Conservation (phyloP, 2,888 invertebrate species). For the Dryocosmus kuriphilus region DNA sequence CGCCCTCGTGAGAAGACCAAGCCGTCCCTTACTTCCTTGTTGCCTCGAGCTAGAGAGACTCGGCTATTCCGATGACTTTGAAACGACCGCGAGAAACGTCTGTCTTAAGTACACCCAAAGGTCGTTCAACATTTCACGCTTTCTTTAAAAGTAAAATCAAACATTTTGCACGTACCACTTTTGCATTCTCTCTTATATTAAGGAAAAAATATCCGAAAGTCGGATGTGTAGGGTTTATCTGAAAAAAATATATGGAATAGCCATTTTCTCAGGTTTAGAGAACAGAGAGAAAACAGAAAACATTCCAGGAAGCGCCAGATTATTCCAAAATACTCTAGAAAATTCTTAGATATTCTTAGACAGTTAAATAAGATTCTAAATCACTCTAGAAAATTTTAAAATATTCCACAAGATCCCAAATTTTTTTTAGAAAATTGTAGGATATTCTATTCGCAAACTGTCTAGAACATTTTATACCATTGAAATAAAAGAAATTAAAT, state of each 20-base stretch:
- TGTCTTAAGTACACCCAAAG: background rate
- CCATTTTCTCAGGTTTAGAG: too few species aligned
- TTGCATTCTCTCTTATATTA: background rate
- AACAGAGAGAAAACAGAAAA: too few species aligned
- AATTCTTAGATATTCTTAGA: too few species aligned
- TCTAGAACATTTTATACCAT: too few species aligned
- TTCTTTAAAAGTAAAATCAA: background rate
- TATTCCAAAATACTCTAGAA: too few species aligned
- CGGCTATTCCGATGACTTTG: conserved; percentile 3
- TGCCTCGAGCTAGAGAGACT: conserved; percentile 7
- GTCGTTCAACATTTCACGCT: background rate
- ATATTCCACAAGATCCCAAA: too few species aligned
- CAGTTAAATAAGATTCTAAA: too few species aligned
- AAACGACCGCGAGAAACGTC: background rate
- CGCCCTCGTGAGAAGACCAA: conserved; percentile 26
- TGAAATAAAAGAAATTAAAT: too few species aligned
- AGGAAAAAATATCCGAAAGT: background rate
- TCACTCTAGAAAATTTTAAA: too few species aligned
- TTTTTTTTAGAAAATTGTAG: too few species aligned
- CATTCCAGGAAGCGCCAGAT: too few species aligned
- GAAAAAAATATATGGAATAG: background rate
- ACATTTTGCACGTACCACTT: background rate
- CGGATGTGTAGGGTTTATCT: background rate
- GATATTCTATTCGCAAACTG: too few species aligned
- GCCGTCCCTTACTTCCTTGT: background rate